Conservation (phyloP, 2,888 invertebrate species). For the Drosophila anomalipes region DNA sequence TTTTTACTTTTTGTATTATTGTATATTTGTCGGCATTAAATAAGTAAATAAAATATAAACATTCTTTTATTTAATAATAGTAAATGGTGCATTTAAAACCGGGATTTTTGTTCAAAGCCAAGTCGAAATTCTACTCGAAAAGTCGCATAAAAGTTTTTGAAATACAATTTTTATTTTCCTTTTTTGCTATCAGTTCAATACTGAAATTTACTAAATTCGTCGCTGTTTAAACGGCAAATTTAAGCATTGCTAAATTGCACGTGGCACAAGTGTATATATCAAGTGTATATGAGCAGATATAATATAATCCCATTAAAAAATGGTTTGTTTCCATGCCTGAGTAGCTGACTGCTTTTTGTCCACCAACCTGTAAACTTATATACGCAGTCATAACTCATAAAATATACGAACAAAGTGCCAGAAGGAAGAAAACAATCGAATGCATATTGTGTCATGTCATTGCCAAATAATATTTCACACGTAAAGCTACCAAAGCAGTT, state of each 20-base stretch:
- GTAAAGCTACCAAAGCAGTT: conserved; percentile 41
- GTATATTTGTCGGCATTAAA: not conserved
- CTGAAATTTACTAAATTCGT: too few relatives aligned
- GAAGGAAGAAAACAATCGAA: conserved; percentile 45
- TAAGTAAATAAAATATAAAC: too few relatives aligned
- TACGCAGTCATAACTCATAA: conserved; percentile 31
- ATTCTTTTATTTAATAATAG: not conserved
- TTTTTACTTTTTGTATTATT: not conserved
- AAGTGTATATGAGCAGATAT: not conserved
- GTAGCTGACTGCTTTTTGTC: not conserved
- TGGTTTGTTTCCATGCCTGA: not conserved
- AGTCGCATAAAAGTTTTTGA: not conserved
- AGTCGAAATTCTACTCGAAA: not conserved
- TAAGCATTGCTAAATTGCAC: not conserved
- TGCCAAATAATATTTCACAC: conserved; percentile 70
- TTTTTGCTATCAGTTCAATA: not conserved
- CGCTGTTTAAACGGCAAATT: not conserved
- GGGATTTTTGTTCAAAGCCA: not conserved
- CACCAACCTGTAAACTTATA: conserved; percentile 5
- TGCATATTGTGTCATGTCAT: conserved; percentile 65
- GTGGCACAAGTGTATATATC: not conserved
- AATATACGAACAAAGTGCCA: conserved; percentile 12
- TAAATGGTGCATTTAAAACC: not conserved
- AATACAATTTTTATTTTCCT: not conserved
- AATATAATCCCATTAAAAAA: not conserved